phyloP scores from a whole-genome alignment of 1,140 invertebrate species.

The Antheraea mylitta region DNA sequence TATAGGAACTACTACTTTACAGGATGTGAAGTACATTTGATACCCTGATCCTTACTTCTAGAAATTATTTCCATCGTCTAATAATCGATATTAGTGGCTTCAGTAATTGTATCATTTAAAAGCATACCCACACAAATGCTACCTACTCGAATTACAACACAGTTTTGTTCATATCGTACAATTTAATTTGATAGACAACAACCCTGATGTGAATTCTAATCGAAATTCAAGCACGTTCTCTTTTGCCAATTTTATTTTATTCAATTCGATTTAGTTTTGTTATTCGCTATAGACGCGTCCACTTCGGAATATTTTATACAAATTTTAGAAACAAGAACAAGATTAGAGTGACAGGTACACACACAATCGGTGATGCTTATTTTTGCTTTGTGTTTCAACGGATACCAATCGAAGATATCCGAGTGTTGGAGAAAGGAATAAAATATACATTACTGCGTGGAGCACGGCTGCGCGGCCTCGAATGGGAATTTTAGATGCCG shows the following conservation, averaged over 20 bases:
- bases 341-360: slow-evolving; percentile 72
- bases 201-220: slow-evolving; percentile 12
- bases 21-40: no score
- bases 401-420: slow-evolving; percentile 56
- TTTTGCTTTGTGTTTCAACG: slow-evolving; percentile 70
- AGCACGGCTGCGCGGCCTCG: slow-evolving; percentile 43
- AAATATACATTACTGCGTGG: slow-evolving; percentile 64
- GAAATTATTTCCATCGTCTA: no score
- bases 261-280: slow-evolving; percentile 45
- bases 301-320: slow-evolving; percentile 75
- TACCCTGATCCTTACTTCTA: no score
- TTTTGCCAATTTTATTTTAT: slow-evolving; percentile 32
- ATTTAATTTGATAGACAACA: not conserved
- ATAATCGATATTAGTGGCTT: no score
- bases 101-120: no score
- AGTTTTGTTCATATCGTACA: no score
- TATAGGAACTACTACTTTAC: no score
- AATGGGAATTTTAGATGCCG: slow-evolving; percentile 60
- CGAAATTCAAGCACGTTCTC: slow-evolving; percentile 34
- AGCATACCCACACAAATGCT: no score
- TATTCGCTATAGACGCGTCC: slow-evolving; percentile 50
- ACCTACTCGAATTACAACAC: no score
- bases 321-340: slow-evolving; percentile 77
- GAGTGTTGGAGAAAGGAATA: slow-evolving; percentile 64
- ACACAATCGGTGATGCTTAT: slow-evolving; percentile 66